Evolutionary conservation across 2,113 vertebrate species (phyloP), one percentile per base, ranked within the genome.

Genomic region (Balaeniceps rex): DNA sequence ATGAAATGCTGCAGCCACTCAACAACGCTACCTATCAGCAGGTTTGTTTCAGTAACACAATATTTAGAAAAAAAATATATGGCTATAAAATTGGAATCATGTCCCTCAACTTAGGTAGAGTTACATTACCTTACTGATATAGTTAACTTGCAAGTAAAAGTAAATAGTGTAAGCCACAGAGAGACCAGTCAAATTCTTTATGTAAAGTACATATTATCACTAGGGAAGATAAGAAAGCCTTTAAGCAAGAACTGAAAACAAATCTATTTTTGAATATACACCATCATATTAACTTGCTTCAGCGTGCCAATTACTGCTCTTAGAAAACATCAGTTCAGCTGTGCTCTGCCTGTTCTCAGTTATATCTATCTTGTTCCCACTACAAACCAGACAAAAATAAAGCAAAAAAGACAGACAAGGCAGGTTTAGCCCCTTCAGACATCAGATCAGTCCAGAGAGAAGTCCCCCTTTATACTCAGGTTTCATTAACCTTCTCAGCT

Each of bases 171-270:
- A 97, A 87, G 72, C 46, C 92, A 96, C 61, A 80, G 69, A 94
- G 75, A 92, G 65, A 55, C 55, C 85, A 69, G 79, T 58, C 64
- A 81, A 88, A 94, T 82, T 76, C 84, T 82, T 95, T 82, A 86
- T 42, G 70, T 23, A 83, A 72, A 93, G 58, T 66, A 84, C 93
- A 60, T 31, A 83, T 75, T 96, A 97, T 70, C 83, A 40, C 77
- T n/a, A 61, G 83, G 74, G 25, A 93, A 94, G 81, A 85, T 84
- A 93, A 85, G 84, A 92, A 72, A 85, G 58, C 42, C 75, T 89
- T 89, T 92, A 91, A 90, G 87, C 64, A 90, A 84, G 78, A 88
- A 90, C 76, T 77, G 18, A 89, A 92, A 91, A 92, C 87, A 95
- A 95, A 92, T 47, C 81, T 64, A 84, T 75, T 95, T 90, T 84